A percentile compares a stretch with the other conserved stretches of the same genome.
Conservation (phyloP, 2,888 invertebrate species). For the Pristionchus japonicus region DNA sequence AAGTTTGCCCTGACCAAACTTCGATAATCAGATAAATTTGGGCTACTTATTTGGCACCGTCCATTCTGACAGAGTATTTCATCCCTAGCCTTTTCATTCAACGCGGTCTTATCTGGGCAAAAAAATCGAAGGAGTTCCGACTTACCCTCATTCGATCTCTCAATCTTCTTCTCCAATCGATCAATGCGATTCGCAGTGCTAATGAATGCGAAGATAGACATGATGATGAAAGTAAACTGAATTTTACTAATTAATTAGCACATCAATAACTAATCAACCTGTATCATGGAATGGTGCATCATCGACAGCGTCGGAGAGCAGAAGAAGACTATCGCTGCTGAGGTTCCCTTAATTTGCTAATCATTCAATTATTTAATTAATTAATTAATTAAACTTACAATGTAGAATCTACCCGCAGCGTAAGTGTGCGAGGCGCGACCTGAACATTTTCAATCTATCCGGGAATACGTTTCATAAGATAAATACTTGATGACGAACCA, state of each 20-base stretch:
- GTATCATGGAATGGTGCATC: slow-evolving; percentile 16
- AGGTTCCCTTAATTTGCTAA: slow-evolving; percentile 1
- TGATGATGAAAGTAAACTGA: slow-evolving; percentile 1
- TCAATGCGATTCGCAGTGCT: slow-evolving; percentile 25
- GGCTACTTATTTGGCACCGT: too few relatives aligned
- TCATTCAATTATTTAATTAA: not conserved
- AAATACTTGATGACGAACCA: not conserved
- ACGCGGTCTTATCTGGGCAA: too few relatives aligned
- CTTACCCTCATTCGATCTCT: not conserved
- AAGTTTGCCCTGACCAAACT: too few relatives aligned
- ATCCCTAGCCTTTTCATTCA: too few relatives aligned
- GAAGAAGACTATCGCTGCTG: slow-evolving; percentile 20
- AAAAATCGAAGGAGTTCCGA: not conserved
- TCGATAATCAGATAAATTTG: too few relatives aligned
- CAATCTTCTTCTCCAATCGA: slow-evolving; percentile 9
- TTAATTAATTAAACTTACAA: not conserved
- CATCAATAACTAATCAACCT: not conserved
- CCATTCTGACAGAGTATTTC: too few relatives aligned
- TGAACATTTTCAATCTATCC: not conserved
- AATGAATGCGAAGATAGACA: not conserved
- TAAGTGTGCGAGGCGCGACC: slow-evolving; percentile 11
- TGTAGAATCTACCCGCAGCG: slow-evolving; percentile 23
- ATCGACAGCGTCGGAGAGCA: not conserved
- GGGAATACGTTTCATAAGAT: not conserved
- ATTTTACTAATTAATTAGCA: not conserved